Evolutionary conservation across 2,888 invertebrate species (phyloP).

Genomic region (Tenthredo scrophulariae): DNA sequence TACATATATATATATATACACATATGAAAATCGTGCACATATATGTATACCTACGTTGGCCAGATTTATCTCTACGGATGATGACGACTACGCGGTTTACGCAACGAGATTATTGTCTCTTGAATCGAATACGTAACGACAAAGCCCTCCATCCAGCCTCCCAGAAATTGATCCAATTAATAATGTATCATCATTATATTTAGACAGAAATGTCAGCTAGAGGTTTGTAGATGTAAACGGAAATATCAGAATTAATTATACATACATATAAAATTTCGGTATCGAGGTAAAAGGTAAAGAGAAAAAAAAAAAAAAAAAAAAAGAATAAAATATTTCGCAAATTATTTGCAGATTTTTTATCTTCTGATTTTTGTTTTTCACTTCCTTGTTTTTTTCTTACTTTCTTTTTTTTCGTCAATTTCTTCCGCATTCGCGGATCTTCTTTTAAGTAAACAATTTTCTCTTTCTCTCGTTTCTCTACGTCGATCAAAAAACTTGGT

Average conservation of each 20-base stretch:
- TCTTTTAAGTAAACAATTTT: background rate
- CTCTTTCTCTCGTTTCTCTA: background rate
- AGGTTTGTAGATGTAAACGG: background rate
- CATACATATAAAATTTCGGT: background rate
- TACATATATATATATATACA: no score
- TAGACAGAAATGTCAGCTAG: background rate
- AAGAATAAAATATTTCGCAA: no score
- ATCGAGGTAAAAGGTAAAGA: background rate
- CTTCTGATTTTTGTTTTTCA: background rate
- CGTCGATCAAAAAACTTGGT: background rate
- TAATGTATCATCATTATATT: background rate
- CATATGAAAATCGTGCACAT: no score
- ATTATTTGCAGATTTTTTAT: background rate
- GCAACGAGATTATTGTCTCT: conserved; percentile 1
- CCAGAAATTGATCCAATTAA: conserved; percentile 9
- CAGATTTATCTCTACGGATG: background rate
- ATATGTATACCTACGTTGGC: background rate
- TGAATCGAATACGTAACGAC: conserved; percentile 1
- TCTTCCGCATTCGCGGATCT: background rate
- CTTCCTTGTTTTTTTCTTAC: background rate
- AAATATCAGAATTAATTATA: background rate
- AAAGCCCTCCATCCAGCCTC: background rate
- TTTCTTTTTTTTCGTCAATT: background rate
- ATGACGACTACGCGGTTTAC: background rate
- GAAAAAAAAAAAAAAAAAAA: background rate